Evolutionary conservation across 1,140 invertebrate species (phyloP), one percentile per base, ranked within the genome.

Genomic region (Zeugodacus cucurbitae): DNA sequence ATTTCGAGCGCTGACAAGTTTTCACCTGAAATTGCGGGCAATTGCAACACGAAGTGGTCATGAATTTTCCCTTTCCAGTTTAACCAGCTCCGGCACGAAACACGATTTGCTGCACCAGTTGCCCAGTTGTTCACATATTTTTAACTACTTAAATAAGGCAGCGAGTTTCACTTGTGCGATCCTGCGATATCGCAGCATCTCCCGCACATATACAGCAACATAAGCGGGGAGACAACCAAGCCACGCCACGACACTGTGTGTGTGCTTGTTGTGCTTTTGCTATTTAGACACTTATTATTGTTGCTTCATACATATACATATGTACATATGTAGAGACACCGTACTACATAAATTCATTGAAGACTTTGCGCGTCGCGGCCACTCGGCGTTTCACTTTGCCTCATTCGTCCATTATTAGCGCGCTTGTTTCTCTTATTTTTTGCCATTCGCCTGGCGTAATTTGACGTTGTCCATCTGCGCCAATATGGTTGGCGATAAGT

Each of bases 61-160:
- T 82, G 74, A 82, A 82, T 82, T 48, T 41, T 82, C 74, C 74
- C 22, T 82, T 82, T 48, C 74, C 74, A 82, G 74, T 82, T 82
- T 82, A 41, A 82, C 74, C 74, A 82, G 74, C 37, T 82, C 3
- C 37, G 10, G 22, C 41, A 7, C n/a, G n/a, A n/a, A 44, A 82
- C 11, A 22, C 37, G 41, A 82, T 26, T 82, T 82, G 74, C 74
- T 82, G 74, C 74, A 26, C 74, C 74, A 82, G 74, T 82, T 82
- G 74, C 74, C 74, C n/a, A 82, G 74, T 82, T 82, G 74, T 82
- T 48, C 74, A 82, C 74, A 48, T 82, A 82, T 48, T 48, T 82
- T 82, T 82, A 26, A 29, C 26, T 29, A 48, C 37, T 48, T 37
- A 82, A 82, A 48, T 82, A 48, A 48, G 29, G 41, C 74, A 82